phyloP scores from a whole-genome alignment of 92 coral and sea anemone genomes.

The Plumapathes pennacea region DNA sequence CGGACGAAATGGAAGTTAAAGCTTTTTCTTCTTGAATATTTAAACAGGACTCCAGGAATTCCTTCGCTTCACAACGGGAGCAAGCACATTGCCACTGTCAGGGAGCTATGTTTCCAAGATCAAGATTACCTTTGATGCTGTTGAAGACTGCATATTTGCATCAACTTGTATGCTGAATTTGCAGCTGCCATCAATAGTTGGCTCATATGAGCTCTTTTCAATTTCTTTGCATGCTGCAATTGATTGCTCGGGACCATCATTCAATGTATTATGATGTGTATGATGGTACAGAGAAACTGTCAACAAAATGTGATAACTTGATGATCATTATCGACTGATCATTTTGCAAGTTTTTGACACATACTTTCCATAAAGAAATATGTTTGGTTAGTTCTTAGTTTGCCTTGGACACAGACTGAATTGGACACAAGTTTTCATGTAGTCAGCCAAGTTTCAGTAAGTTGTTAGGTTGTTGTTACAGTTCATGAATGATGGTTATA shows the following conservation, averaged over 20 bases:
- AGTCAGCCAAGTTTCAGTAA: too few relatives aligned
- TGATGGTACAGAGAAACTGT: too few relatives aligned
- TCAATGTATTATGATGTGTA: conserved; percentile 12
- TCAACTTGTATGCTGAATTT: conserved; percentile 15
- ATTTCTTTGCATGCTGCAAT: conserved; percentile 5
- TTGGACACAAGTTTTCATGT: too few relatives aligned
- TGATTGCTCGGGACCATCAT: background rate
- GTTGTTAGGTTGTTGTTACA: too few relatives aligned
- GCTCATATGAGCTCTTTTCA: conserved; percentile 4
- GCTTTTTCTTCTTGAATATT: conserved; percentile 5
- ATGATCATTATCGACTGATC: too few relatives aligned
- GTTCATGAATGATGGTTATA: too few relatives aligned
- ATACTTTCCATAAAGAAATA: too few relatives aligned
- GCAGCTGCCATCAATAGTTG: conserved; percentile 8
- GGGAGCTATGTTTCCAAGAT: conserved; percentile 2
- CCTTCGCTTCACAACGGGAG: conserved; percentile 18
- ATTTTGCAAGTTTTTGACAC: too few relatives aligned
- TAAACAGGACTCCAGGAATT: conserved; percentile 13
- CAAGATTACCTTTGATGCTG: conserved; percentile 6
- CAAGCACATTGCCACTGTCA: background rate
- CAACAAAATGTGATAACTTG: too few relatives aligned
- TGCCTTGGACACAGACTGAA: too few relatives aligned
- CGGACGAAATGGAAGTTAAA: background rate
- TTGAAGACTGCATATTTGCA: conserved; percentile 21
- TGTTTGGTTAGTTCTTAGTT: too few relatives aligned